These are phyloP conservation scores for Clostera curtula DNA, from an alignment of 2,888 invertebrate genomes.

Conservation along the genomic window DNA sequence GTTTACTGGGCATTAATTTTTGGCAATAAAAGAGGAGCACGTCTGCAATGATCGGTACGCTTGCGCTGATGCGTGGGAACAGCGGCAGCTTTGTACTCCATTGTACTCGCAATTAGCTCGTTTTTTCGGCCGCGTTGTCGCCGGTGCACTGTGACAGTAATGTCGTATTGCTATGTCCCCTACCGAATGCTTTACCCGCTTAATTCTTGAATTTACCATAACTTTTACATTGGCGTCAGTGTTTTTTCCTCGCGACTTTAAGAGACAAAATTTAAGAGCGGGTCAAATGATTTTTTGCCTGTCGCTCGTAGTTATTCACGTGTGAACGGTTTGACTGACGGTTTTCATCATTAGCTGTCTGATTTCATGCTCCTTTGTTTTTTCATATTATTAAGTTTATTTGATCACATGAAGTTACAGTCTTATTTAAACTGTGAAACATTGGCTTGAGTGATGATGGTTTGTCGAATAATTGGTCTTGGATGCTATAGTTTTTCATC, in stretches of 20 bases:
- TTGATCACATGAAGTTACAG: background rate
- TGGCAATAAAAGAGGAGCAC: conserved; percentile 72
- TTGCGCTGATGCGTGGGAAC: conserved; percentile 66
- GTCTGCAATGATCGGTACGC: conserved; percentile 66
- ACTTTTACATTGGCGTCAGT: conserved; percentile 28
- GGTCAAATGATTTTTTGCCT: conserved; percentile 44
- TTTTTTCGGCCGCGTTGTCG: conserved; percentile 53
- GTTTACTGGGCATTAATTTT: conserved; percentile 73
- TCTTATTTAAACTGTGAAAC: background rate
- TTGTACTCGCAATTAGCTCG: conserved; percentile 67
- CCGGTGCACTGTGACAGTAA: conserved; percentile 59
- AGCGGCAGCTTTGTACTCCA: conserved; percentile 67
- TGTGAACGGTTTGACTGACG: conserved; percentile 52
- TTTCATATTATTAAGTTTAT: conserved; percentile 1
- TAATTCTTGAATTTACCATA: conserved; percentile 54
- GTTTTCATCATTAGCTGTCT: conserved; percentile 46
- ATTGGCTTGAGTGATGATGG: too few species aligned
- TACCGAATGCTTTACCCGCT: conserved; percentile 52
- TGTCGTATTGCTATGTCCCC: conserved; percentile 59
- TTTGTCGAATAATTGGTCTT: too few species aligned
- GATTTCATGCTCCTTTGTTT: conserved; percentile 31
- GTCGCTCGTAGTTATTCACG: conserved; percentile 52
- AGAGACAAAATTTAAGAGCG: conserved; percentile 30
- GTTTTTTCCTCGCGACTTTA: conserved; percentile 18
- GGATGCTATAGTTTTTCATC: too few species aligned